These are phyloP conservation scores for Agrotis ipsilon DNA, from an alignment of 2,888 invertebrate genomes.

Conservation along the genomic window DNA sequence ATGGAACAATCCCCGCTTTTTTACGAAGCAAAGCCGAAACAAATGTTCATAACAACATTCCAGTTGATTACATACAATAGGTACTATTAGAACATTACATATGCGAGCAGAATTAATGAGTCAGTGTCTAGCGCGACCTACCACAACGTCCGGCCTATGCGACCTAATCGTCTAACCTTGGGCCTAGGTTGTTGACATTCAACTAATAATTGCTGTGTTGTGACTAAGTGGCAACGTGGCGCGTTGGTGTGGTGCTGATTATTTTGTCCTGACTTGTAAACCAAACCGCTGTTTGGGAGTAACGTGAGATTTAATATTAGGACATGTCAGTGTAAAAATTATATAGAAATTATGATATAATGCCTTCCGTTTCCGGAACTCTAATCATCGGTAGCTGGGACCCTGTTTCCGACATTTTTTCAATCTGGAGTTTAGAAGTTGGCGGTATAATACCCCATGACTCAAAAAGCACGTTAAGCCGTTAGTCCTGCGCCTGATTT, in stretches of 20 bases:
- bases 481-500: no score
- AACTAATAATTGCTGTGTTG: constrained; percentile 30
- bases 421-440: no score
- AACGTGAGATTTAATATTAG: no score
- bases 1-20: no score
- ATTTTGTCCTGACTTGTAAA: constrained; percentile 9
- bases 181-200: constrained; percentile 56
- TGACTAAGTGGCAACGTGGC: constrained; percentile 19
- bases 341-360: no score
- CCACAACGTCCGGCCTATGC: constrained; percentile 57
- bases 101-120: constrained; percentile 41
- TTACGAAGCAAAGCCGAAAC: not conserved
- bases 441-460: no score
- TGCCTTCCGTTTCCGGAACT: no score
- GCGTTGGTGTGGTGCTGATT: constrained; percentile 1
- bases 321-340: no score
- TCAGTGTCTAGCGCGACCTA: constrained; percentile 58
- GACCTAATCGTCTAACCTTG: constrained; percentile 60
- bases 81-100: constrained; percentile 37
- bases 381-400: no score
- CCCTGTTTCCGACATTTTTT: no score
- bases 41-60: not conserved
- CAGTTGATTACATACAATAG: constrained; percentile 11
- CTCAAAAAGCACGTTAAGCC: no score
- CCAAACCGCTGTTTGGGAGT: not conserved